Conservation (phyloP, 2,888 invertebrate genomes). For the Siphonodentalium dalli region DNA sequence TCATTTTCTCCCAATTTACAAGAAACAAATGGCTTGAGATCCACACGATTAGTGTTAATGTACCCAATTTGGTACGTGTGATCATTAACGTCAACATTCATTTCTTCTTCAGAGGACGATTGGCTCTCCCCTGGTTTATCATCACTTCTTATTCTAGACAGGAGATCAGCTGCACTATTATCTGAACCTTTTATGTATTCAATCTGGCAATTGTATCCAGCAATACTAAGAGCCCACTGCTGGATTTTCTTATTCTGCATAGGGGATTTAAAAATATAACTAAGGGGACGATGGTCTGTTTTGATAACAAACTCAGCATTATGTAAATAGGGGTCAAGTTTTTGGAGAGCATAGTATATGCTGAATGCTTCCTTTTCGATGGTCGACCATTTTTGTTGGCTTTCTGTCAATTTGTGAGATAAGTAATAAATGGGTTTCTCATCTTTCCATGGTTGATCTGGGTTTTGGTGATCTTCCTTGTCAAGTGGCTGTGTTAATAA, state of each 20-base stretch:
- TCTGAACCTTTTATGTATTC: slow-evolving; percentile 15
- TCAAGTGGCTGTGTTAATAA: slow-evolving; percentile 1
- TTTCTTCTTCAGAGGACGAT: not conserved
- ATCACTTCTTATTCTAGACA: slow-evolving; percentile 4
- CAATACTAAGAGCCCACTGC: slow-evolving; percentile 23
- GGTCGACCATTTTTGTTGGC: slow-evolving; percentile 1
- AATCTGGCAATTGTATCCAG: slow-evolving; percentile 24
- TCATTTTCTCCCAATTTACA: not conserved
- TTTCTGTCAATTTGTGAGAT: not conserved
- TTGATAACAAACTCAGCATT: slow-evolving; percentile 9
- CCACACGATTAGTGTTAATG: not conserved
- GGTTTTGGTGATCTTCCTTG: too few species aligned
- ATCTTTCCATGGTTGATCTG: too few species aligned
- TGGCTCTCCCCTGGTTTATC: not conserved
- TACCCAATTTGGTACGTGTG: slow-evolving; percentile 11
- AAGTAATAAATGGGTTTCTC: not conserved
- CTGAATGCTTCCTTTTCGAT: slow-evolving; percentile 5
- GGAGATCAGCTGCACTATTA: slow-evolving; percentile 16
- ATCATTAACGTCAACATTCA: slow-evolving; percentile 7
- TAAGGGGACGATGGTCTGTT: slow-evolving; percentile 22
- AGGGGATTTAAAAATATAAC: slow-evolving; percentile 15
- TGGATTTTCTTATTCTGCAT: slow-evolving; percentile 24
- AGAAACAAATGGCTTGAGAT: not conserved
- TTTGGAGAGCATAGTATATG: slow-evolving; percentile 9
- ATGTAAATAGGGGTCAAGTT: slow-evolving; percentile 17